These are phyloP conservation scores for Aspidoscelis tigris DNA, from an alignment of 2,113 vertebrate species.

Conservation along the genomic window DNA sequence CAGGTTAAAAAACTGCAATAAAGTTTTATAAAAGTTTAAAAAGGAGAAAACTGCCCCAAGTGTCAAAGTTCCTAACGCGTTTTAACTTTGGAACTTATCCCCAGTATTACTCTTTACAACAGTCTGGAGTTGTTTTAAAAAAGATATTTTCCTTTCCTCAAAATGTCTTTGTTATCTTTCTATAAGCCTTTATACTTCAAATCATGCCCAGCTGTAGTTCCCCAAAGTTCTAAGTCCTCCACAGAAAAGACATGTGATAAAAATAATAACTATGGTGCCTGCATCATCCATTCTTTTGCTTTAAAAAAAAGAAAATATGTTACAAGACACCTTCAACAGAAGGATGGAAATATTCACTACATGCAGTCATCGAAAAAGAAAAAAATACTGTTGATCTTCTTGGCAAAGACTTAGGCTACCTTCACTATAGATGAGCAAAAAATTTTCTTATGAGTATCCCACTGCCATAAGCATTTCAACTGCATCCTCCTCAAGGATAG, in stretches of 20 bases:
- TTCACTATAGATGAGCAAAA: no score
- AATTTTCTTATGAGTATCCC: no score
- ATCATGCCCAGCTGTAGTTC: not conserved
- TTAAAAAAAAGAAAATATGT: not conserved
- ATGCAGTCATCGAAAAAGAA: no score
- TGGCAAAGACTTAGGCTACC: no score
- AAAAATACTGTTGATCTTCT: no score
- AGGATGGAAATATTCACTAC: no score
- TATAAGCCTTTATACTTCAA: not conserved
- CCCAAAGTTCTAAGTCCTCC: not conserved
- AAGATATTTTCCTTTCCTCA: not conserved
- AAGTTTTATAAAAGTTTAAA: not conserved
- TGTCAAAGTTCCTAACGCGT: not conserved
- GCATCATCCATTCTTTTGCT: not conserved
- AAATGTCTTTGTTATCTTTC: not conserved
- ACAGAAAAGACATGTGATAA: not conserved
- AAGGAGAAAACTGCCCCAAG: not conserved
- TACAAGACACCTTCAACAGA: no score
- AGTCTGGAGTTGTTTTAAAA: not conserved
- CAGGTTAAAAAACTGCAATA: not conserved
- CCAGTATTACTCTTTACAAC: not conserved
- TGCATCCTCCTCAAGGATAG: no score
- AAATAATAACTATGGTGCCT: not conserved
- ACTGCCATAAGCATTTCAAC: not conserved
- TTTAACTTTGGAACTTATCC: not conserved